A percentile compares a stretch with the other conserved stretches of the same genome.
Conservation (phyloP, 2,888 invertebrate genomes). For the Bellardia pandia region DNA sequence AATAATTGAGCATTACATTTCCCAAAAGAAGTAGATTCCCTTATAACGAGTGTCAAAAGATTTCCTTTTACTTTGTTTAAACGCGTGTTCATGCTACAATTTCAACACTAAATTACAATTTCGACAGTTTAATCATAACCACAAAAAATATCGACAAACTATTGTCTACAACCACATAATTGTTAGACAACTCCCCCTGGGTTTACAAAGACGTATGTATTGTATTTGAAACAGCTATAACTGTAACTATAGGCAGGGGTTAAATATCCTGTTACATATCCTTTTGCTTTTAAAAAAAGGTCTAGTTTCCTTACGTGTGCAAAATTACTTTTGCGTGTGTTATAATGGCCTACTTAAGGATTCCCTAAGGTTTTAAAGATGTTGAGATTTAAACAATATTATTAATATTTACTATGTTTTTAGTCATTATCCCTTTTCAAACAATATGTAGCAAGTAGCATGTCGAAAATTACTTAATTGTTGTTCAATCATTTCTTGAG, state of each 20-base stretch:
- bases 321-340: conserved; percentile 69
- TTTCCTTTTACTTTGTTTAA: conserved; percentile 35
- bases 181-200: conserved; percentile 47
- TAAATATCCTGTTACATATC: conserved; percentile 70
- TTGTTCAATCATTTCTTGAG: conserved; percentile 50
- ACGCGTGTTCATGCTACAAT: conserved; percentile 74
- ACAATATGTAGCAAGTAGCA: conserved; percentile 42
- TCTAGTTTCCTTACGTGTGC: conserved; percentile 70
- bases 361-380: conserved; percentile 65
- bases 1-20: conserved; percentile 65
- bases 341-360: conserved; percentile 58
- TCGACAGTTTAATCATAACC: conserved; percentile 80
- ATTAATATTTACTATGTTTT: conserved; percentile 4
- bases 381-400: conserved; percentile 60
- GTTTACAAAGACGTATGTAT: background rate
- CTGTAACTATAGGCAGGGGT: conserved; percentile 43
- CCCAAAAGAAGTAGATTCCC: conserved; percentile 26
- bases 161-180: conserved; percentile 56
- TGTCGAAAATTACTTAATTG: conserved; percentile 71
- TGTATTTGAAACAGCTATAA: background rate
- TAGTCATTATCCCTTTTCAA: background rate
- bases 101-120: conserved; percentile 76
- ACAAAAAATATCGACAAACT: conserved; percentile 72
- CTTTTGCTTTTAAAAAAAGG: conserved; percentile 16
- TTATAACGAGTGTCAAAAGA: conserved; percentile 56